phyloP scores from a whole-genome alignment of 2,797 vertebrate genomes.

The Pseudochaenichthys georgianus region DNA sequence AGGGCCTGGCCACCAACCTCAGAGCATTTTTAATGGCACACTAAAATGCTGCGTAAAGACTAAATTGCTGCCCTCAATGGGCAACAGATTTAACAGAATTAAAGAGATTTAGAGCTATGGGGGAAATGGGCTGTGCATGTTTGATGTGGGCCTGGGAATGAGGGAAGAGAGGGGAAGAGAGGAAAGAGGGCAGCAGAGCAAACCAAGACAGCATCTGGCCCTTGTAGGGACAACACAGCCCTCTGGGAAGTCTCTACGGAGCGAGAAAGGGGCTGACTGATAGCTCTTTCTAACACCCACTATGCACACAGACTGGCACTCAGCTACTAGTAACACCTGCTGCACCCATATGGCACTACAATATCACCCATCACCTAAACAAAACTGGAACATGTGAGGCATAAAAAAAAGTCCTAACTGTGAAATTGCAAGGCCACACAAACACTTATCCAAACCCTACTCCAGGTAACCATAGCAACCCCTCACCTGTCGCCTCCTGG shows the following conservation, averaged over 20 bases:
- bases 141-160: conserved; percentile 78
- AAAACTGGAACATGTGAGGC: conserved; percentile 63
- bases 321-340: conserved; percentile 74
- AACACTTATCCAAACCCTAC: conserved; percentile 50
- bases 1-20: conserved; percentile 74
- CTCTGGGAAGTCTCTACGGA: conserved; percentile 66
- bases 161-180: conserved; percentile 44
- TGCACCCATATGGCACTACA: conserved; percentile 68
- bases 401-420: conserved; percentile 44
- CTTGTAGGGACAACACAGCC: conserved; percentile 70
- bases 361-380: conserved; percentile 68
- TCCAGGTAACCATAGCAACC: conserved; percentile 84
- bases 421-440: conserved; percentile 61
- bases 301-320: conserved; percentile 58
- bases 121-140: conserved; percentile 72
- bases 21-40: conserved; percentile 83
- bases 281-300: conserved; percentile 65
- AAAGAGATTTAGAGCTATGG: conserved; percentile 84
- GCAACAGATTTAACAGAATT: conserved; percentile 89
- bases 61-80: conserved; percentile 85
- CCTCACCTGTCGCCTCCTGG: conserved; percentile 77
- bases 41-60: conserved; percentile 81
- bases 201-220: conserved; percentile 79
- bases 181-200: conserved; percentile 72
- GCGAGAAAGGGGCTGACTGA: conserved; percentile 62